Evolutionary conservation across 2,888 invertebrate species (phyloP), one percentile per base, ranked within the genome.

Genomic region (Mechanitis messenoides): DNA sequence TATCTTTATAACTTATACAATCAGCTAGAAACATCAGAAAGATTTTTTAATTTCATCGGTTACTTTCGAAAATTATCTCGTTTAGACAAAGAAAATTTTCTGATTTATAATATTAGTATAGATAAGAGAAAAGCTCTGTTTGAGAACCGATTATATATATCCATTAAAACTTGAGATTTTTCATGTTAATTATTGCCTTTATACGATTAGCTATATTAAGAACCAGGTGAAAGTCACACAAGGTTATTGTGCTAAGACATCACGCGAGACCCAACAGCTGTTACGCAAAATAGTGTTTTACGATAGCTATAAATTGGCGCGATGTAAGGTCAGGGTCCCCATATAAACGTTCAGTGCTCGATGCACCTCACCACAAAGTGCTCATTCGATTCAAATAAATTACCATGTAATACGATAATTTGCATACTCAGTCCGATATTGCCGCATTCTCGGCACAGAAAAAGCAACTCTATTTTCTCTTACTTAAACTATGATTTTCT

Each of bases 311-410:
- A 90, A 91, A 89, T 88, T 86, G 85, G 85, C 80, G 77, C 83
- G 79, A 83, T 85, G 84, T 89, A 91, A 90, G 91, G 90, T 91
- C 91, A 91, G 80, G 91, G 90, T 87, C 85, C 83, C 84, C 83
- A 83, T 83, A 86, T 83, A 85, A 87, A 87, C 84, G 85, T 81
- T 85, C 83, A 83, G 80, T 75, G 80, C 84, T 84, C 85, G 81
- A 88, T 89, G 88, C 87, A 87, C 86, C 83, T 81, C 80, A 78
- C 87, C 88, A 80, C 88, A 85, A 88, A 90, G 86, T 90, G 90
- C 89, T 90, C 90, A 90, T 90, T 90, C 90, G 84, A 86, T 88
- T 88, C 85, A 90, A 87, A 90, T 90, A 91, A 90, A 91, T 91
- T 89, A 89, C 89, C 85, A 84, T 87, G 87, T 90, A 91, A 90